These are phyloP conservation scores for Drosophila sucinea DNA, from an alignment of 1,140 invertebrate genomes.

Conservation along the genomic window DNA sequence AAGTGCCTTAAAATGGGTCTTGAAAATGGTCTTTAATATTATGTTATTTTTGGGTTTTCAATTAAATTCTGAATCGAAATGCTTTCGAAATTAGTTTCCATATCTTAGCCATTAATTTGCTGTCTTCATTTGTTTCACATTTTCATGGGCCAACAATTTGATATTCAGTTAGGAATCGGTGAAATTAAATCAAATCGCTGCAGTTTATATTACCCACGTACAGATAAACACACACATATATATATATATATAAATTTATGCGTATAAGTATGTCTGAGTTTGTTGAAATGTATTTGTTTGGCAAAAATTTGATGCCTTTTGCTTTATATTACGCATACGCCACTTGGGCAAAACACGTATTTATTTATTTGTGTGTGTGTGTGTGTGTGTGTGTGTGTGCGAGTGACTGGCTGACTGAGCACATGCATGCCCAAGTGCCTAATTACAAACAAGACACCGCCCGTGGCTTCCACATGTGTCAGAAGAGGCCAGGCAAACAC, in stretches of 20 bases:
- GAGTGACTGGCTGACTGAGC: conserved; percentile 18
- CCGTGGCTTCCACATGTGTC: conserved; percentile 59
- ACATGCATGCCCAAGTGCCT: conserved; percentile 67
- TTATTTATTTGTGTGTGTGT: background rate
- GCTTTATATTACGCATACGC: conserved; percentile 63
- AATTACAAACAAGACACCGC: conserved; percentile 66
- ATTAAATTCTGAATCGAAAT: too few species aligned
- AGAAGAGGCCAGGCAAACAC: conserved; percentile 26
- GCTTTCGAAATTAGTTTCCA: too few species aligned
- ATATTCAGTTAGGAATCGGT: background rate
- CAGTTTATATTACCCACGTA: conserved; percentile 40
- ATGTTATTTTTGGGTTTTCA: too few species aligned
- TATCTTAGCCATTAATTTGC: background rate
- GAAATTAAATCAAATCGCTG: conserved; percentile 44
- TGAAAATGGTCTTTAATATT: too few species aligned
- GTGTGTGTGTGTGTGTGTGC: conserved; percentile 9
- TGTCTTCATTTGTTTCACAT: background rate
- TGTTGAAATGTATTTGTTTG: background rate
- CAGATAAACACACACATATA: conserved; percentile 44
- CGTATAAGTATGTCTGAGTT: conserved; percentile 17
- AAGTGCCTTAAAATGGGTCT: too few species aligned
- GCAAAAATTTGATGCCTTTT: conserved; percentile 33
- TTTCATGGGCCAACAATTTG: background rate
- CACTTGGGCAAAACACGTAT: conserved; percentile 49
- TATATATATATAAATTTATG: conserved; percentile 13